phyloP scores from a whole-genome alignment of 2,888 invertebrate genomes.

The Chalcis sispes region DNA sequence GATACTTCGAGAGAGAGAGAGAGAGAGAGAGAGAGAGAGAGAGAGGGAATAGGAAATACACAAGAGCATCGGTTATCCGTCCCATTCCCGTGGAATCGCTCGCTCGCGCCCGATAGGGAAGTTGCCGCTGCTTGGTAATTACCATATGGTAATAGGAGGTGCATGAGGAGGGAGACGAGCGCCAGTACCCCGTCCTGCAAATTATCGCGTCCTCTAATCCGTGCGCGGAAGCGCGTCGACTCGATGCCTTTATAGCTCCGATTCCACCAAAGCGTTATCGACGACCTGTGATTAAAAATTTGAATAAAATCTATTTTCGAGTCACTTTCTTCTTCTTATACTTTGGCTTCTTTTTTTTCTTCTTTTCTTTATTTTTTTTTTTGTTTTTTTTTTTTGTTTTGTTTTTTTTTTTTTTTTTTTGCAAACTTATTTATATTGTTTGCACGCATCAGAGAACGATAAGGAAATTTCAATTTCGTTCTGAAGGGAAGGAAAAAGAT shows the following conservation, averaged over 20 bases:
- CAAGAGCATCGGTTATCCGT: not conserved
- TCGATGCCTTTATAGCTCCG: not conserved
- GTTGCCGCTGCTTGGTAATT: slow-evolving; percentile 19
- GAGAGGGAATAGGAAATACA: not conserved
- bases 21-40: not conserved
- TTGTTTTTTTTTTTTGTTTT: too few relatives aligned
- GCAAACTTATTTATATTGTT: too few relatives aligned
- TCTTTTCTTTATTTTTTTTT: too few relatives aligned
- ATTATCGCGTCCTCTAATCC: slow-evolving; percentile 43
- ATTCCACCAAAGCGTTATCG: too few relatives aligned
- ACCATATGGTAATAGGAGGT: slow-evolving; percentile 52
- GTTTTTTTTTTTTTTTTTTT: too few relatives aligned
- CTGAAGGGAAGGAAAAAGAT: not conserved
- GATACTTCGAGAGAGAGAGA: slow-evolving; percentile 16
- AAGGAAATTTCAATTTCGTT: slow-evolving; percentile 25
- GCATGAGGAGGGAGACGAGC: too few relatives aligned
- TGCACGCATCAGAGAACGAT: not conserved
- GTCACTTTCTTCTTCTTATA: too few relatives aligned
- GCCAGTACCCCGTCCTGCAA: slow-evolving; percentile 17
- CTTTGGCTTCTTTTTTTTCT: too few relatives aligned
- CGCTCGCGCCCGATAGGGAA: slow-evolving; percentile 19
- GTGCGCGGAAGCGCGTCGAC: not conserved
- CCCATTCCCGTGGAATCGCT: slow-evolving; percentile 14
- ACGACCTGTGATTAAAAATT: slow-evolving; percentile 42
- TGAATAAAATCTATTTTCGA: slow-evolving; percentile 37